Evolutionary conservation across 2,113 vertebrate genomes (phyloP), one percentile per base, ranked within the genome.

Genomic region (Formicarius rufipectus): DNA sequence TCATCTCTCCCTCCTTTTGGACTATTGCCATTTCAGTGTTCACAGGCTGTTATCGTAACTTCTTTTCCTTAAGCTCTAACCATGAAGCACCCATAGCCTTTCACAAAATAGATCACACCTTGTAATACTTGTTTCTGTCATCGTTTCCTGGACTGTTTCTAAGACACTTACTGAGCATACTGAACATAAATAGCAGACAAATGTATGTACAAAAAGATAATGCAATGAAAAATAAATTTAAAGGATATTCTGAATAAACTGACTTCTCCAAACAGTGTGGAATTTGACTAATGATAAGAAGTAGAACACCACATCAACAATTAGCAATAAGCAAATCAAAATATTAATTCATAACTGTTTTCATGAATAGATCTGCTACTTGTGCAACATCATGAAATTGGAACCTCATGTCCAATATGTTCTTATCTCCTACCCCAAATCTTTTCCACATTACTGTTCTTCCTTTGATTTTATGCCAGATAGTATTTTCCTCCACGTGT

Each of bases 381-480:
- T 88, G 79, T 67, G 79, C 82, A 93, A 66, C 18, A 1, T 77
- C 10, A 7, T 90, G 88, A 92, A 92, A 97, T 95, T 86, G 73
- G 93, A 96, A 93, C 90, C 91, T 95, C 75, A 63, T 94, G 95
- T 86, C 72, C 92, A 94, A 60, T 75, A 94, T 85, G 68, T 86
- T 91, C 88, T 89, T 96, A 94, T 93, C 88, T 93, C 68, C 84
- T 49, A 90, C 47, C 33, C 75, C 79, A 95, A 83, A 87, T 90
- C 45, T 67, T 87, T 97, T 96, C 84, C 95, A 90, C 55, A 76
- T 96, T 95, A 87, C 53, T 79, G 25, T 88, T 96, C 91, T 97
- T 93, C 79, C 75, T 93, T 97, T 96, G 82, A 95, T 96, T 95
- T 96, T 92, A 84, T 90, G 93, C 90, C 90, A 91, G 68, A 59